These are phyloP conservation scores for Hypotaenidia okinawae DNA, from an alignment of 2,797 vertebrate species.

Conservation along the genomic window DNA sequence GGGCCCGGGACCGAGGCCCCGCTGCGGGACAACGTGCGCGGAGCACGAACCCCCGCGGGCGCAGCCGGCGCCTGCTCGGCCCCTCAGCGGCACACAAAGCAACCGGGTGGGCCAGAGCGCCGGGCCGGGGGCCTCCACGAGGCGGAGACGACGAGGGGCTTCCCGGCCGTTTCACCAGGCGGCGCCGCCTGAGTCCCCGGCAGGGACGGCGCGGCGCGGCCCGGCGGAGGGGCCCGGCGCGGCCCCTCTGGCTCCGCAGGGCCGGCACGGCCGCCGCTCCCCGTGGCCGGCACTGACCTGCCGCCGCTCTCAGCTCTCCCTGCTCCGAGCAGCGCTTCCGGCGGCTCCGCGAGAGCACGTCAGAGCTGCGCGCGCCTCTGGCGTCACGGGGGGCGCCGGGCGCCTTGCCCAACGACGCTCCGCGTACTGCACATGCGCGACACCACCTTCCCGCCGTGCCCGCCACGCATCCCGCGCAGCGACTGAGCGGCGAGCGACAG, in stretches of 20 bases:
- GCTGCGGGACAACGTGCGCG: not conserved
- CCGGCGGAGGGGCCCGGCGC: not conserved
- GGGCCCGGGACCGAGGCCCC: not conserved
- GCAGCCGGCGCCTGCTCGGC: too few species aligned
- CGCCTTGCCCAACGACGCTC: not conserved
- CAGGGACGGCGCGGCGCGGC: not conserved
- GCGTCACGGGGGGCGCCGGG: not conserved
- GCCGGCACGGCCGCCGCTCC: not conserved
- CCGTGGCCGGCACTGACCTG: conserved; percentile 49
- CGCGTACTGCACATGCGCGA: accelerated
- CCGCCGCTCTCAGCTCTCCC: not conserved
- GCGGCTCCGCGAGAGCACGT: not conserved
- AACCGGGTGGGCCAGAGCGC: not conserved
- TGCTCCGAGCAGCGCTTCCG: not conserved
- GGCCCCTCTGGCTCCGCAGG: too few species aligned
- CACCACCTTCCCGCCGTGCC: accelerated
- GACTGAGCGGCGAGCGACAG: accelerated
- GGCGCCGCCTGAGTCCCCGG: not conserved
- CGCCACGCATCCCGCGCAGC: accelerated
- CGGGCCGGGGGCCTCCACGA: not conserved
- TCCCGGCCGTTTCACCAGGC: not conserved
- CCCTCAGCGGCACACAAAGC: not conserved
- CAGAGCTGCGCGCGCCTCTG: not conserved
- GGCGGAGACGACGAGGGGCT: too few species aligned
- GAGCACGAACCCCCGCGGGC: too few species aligned